Percentiles rank a stretch among this genome's conserved stretches.
phyloP scores from a whole-genome alignment of 1,140 invertebrate species.

The Heliconius hermathena region DNA sequence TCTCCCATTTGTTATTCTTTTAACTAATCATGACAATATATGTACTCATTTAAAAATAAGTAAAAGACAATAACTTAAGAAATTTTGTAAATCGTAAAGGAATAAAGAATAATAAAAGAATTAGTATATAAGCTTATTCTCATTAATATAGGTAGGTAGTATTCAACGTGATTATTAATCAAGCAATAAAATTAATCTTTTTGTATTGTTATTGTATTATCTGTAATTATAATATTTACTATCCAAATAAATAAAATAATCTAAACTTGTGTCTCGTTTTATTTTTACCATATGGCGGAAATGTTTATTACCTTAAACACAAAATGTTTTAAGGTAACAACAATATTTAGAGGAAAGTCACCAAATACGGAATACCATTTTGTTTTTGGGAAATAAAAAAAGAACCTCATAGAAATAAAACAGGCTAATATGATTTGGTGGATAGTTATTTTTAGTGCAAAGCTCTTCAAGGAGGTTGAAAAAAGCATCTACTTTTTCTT shows the following conservation, averaged over 20 bases:
- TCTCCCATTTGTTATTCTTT: background rate
- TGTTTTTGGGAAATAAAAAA: too few relatives aligned
- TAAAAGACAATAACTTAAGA: constrained; percentile 4
- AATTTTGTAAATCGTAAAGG: background rate
- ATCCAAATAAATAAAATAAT: background rate
- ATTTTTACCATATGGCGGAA: background rate
- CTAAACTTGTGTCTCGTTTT: background rate
- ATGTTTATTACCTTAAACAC: background rate
- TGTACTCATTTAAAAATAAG: background rate
- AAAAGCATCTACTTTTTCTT: constrained; percentile 8
- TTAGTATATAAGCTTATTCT: background rate
- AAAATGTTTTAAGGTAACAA: background rate
- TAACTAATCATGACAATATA: background rate
- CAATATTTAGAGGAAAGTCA: too few relatives aligned
- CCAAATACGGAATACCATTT: too few relatives aligned
- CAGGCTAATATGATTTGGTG: constrained; percentile 10
- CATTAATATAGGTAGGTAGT: background rate
- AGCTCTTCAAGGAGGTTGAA: too few relatives aligned
- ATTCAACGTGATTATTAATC: constrained; percentile 2
- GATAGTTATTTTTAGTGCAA: constrained; percentile 9
- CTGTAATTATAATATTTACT: background rate
- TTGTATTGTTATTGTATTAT: background rate
- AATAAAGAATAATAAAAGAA: too few relatives aligned
- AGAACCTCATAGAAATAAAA: too few relatives aligned
- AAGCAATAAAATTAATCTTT: background rate